phyloP scores from a whole-genome alignment of 2,888 invertebrate genomes.

The Frankliniella fusca region DNA sequence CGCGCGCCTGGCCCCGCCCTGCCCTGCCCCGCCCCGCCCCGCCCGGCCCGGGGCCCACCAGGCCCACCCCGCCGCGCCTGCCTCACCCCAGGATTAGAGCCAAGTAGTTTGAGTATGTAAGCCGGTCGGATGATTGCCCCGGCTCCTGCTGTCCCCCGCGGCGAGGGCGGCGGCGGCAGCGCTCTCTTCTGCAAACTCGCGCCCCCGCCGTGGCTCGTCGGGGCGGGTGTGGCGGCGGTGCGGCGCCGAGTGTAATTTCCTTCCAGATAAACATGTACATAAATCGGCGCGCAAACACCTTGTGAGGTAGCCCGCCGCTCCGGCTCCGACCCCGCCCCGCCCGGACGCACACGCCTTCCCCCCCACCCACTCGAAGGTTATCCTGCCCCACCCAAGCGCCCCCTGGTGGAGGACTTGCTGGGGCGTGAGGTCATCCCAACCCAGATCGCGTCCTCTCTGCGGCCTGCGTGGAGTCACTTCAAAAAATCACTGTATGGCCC shows the following conservation, averaged over 20 bases:
- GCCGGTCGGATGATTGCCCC: neutral
- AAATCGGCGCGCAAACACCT: neutral
- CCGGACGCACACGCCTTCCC: neutral
- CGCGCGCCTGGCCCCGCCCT: too few relatives aligned
- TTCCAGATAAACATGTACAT: constrained; percentile 10
- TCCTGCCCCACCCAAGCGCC: neutral
- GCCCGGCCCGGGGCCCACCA: neutral
- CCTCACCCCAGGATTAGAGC: too few relatives aligned
- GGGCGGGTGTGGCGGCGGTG: neutral
- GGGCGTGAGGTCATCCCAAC: neutral
- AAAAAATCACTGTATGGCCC: too few relatives aligned
- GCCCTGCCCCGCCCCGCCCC: too few relatives aligned
- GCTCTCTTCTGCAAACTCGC: neutral
- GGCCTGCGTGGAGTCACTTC: too few relatives aligned
- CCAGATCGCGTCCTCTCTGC: neutral
- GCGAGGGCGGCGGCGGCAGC: too few relatives aligned
- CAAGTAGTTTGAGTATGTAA: too few relatives aligned
- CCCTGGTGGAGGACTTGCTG: neutral
- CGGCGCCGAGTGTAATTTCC: neutral
- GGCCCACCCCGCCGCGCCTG: neutral
- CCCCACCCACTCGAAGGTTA: neutral
- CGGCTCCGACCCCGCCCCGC: neutral
- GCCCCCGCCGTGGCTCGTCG: neutral
- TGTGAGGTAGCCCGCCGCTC: neutral
- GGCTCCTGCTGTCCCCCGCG: neutral